Base-by-base conservation (phyloP, 2,797 vertebrate genomes). In the Graptemys geographica region DNA sequence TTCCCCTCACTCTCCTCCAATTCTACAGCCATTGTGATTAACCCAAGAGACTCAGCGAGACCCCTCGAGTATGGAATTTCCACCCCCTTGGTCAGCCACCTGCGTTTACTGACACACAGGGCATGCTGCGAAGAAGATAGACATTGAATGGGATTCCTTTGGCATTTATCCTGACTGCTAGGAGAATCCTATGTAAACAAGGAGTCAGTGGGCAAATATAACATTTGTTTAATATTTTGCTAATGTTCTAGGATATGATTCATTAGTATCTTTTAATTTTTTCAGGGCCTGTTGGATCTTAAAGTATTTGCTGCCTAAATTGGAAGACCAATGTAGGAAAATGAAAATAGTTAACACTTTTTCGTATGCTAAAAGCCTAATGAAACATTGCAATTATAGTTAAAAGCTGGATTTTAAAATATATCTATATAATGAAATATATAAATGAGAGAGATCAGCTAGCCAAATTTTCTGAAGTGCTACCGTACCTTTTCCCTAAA, bases 401-500 rank as follows among this genome's bases (percentile, higher is more conserved):
- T 78, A 78, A 78, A 49, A 49, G 27, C 13, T 49, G 44, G 9
- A 78, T 74, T 37, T 74, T 62, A 8, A 16, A 55, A n/a, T 16
- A 2, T 88, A 72, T 11, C 86, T 52, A 23, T 8, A 49, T 53
- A 11, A 49, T 62, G 82, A 95, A 69, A 16, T 1, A 21, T 55
- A 81, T 83, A 94, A 41, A 86, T 79, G 55, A 53, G 51, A 92
- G n/a, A 90, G 19, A 51, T 3, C n/a, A 90, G 65, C 55, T 28
- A 94, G 49, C 83, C 21, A 83, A 19, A 91, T 94, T 56, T 94
- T 94, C 51, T 12, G n/a, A 87, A 94, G 78, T 87, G 80, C 79
- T 90, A 80, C n/a, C n/a, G n/a, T n/a, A n/a, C 37, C 76, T 79
- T 65, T 95, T 88, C 72, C 95, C 86, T 94, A 72, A 53, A 41